Evolutionary conservation across 2,113 vertebrate genomes (phyloP), one percentile per base, ranked within the genome.

Genomic region (Rhinogobius similis): DNA sequence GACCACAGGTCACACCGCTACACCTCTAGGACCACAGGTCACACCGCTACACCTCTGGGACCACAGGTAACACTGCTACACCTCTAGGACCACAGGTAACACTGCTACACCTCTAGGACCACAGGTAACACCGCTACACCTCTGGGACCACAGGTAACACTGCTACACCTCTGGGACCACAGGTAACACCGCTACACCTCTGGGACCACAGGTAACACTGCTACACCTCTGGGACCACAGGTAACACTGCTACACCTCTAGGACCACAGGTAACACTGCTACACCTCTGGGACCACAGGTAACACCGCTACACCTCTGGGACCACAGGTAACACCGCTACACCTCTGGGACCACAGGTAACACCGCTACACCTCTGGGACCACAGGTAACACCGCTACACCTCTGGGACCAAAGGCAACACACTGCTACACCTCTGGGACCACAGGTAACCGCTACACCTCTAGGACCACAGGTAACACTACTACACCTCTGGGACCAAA

Each of bases 271-370:
- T 94, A 84, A 39, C 7, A n/a, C n/a, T n/a, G n/a, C 75, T 95
- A 91, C 80, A 95, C 94, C 20, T 94, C 94, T 0, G 93, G 94
- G 63, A 96, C 95, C 62, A 96, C 94, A 0, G 94, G 94, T 94
- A 84, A 39, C 7, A n/a, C n/a, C n/a, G n/a, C 75, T 95, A 91
- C 80, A 95, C 94, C 20, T 94, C 94, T 0, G 93, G 94, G 63
- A 96, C 95, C 62, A 96, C 94, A 0, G 94, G 94, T 94, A 84
- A 39, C 7, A n/a, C n/a, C n/a, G n/a, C 75, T 95, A 91, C 80
- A 95, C 94, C 20, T 94, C 94, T 0, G 93, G 94, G 63, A 96
- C 95, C 62, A 96, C 94, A 0, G 94, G 94, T 94, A 84, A 39
- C 7, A n/a, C n/a, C n/a, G n/a, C 75, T 95, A 91, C 80, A 95